phyloP scores from a whole-genome alignment of 2,113 vertebrate species.

The Rhodinocichla rosea region DNA sequence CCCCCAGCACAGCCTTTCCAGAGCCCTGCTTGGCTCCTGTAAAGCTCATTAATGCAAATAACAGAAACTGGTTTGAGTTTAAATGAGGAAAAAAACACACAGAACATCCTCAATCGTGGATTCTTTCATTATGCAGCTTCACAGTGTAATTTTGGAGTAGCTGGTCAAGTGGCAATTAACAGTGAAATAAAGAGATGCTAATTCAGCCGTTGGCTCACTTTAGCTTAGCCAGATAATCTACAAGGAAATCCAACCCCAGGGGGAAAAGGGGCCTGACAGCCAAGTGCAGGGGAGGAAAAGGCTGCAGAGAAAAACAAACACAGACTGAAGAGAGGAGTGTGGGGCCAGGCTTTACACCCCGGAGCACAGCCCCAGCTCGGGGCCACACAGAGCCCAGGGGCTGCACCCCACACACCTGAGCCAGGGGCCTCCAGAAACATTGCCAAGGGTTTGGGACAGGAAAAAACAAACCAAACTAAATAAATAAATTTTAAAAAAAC shows the following conservation, averaged over 20 bases:
- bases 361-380: background rate
- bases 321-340: fast-evolving
- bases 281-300: background rate
- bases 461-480: background rate
- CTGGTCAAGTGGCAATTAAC: background rate
- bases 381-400: fast-evolving
- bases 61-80: background rate
- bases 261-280: background rate
- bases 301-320: fast-evolving
- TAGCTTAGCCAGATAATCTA: background rate
- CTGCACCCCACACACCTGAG: fast-evolving
- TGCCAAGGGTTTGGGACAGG: background rate
- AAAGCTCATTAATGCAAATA: background rate
- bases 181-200: background rate
- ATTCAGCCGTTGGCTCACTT: background rate
- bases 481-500: too few species aligned
- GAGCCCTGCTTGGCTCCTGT: background rate
- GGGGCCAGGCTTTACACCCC: fast-evolving
- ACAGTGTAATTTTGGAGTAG: background rate
- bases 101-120: background rate
- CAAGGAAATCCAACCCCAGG: background rate
- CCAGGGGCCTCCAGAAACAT: fast-evolving
- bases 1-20: background rate
- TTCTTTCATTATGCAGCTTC: background rate
- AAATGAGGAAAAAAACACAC: background rate